phyloP scores from a whole-genome alignment of 92 coral and sea anemone genomes.

The Nematostella vectensis region DNA sequence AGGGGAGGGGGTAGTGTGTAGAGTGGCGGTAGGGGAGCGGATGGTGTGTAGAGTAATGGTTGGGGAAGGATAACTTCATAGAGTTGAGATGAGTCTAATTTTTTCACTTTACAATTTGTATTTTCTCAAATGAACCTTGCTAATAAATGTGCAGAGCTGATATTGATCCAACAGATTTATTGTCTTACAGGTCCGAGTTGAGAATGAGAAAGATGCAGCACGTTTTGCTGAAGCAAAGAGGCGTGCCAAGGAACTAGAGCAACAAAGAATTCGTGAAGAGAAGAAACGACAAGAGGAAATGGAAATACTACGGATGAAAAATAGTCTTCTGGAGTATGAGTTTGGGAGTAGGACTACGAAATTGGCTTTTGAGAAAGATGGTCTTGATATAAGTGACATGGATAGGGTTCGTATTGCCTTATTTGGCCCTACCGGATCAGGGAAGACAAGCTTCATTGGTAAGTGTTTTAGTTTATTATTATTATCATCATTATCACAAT shows the following conservation, averaged over 20 bases:
- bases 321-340: slow-evolving; percentile 34
- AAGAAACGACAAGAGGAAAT: slow-evolving; percentile 6
- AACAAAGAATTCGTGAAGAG: slow-evolving; percentile 18
- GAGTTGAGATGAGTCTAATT: too few species aligned
- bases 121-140: too few species aligned
- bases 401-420: slow-evolving; percentile 48
- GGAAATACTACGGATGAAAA: slow-evolving; percentile 14
- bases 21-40: slow-evolving; percentile 9
- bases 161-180: too few species aligned
- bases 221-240: slow-evolving; percentile 6
- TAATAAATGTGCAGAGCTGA: too few species aligned
- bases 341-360: slow-evolving; percentile 38
- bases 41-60: not conserved
- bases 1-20: too few species aligned
- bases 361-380: slow-evolving; percentile 21
- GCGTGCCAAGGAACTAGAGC: slow-evolving; percentile 27
- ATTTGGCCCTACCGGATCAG: slow-evolving; percentile 77
- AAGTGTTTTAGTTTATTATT: too few species aligned
- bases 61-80: too few species aligned
- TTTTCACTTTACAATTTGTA: too few species aligned
- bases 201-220: slow-evolving; percentile 13
- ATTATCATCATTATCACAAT: too few species aligned
- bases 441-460: slow-evolving; percentile 80
- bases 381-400: slow-evolving; percentile 47
- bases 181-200: not conserved